Conservation (phyloP, 2,797 vertebrate genomes). For the Anguilla obscura region DNA sequence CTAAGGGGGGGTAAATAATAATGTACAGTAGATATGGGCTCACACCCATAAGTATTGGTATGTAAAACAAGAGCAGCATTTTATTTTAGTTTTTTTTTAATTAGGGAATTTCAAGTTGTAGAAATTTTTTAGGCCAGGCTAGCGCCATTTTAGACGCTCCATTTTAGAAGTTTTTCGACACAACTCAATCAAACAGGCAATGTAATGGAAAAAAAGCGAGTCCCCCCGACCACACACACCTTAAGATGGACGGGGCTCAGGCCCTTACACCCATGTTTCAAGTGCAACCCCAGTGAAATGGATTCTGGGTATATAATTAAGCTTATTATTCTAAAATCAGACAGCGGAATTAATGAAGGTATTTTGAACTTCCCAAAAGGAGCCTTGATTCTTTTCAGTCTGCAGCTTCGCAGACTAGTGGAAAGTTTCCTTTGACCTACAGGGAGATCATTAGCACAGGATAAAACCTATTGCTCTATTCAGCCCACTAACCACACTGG, state of each 20-base stretch:
- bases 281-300: constrained; percentile 28
- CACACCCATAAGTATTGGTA: not conserved
- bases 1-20: not conserved
- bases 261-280: not conserved
- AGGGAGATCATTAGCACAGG: constrained; percentile 51
- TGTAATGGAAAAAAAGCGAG: not conserved
- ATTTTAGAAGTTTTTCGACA: not conserved
- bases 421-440: constrained; percentile 44
- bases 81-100: not conserved
- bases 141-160: not conserved
- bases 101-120: not conserved
- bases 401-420: constrained; percentile 29
- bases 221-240: not conserved
- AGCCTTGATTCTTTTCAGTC: constrained; percentile 32
- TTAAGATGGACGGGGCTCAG: not conserved
- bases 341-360: constrained; percentile 52
- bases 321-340: constrained; percentile 53
- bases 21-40: not conserved
- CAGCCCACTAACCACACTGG: constrained; percentile 20
- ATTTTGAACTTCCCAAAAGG: constrained; percentile 40
- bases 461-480: constrained; percentile 40
- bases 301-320: constrained; percentile 42
- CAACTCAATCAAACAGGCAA: not conserved
- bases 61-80: not conserved
- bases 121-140: not conserved